Percentiles rank a stretch among this genome's conserved stretches.
phyloP scores from a whole-genome alignment of 1,140 invertebrate genomes.

The Dendroctonus valens region DNA sequence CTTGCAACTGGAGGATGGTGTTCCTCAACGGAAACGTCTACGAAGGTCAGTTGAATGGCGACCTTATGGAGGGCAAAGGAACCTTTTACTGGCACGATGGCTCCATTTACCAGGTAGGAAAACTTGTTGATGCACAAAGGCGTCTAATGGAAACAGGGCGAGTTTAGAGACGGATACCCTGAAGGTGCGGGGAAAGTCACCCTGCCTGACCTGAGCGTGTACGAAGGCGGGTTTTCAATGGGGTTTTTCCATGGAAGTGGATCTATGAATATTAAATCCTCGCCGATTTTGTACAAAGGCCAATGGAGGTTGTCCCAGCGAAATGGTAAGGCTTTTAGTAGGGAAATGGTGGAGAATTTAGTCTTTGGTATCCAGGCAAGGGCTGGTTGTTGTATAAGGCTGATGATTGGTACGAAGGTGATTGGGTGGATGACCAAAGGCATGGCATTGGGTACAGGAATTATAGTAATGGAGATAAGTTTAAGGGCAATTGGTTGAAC shows the following conservation, averaged over 20 bases:
- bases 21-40: constrained; percentile 44
- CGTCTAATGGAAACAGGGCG: constrained; percentile 50
- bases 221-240: constrained; percentile 56
- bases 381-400: constrained; percentile 48
- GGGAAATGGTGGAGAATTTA: not conserved
- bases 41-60: constrained; percentile 35
- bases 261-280: constrained; percentile 52
- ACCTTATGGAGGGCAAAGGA: constrained; percentile 51
- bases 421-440: constrained; percentile 51
- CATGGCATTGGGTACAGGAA: constrained; percentile 53
- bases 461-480: constrained; percentile 53
- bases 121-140: not conserved
- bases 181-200: constrained; percentile 55
- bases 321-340: constrained; percentile 47
- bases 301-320: constrained; percentile 55
- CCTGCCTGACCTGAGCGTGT: constrained; percentile 57
- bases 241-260: constrained; percentile 58
- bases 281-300: constrained; percentile 54
- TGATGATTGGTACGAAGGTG: constrained; percentile 48
- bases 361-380: constrained; percentile 39
- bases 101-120: constrained; percentile 53
- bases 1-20: constrained; percentile 29
- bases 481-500: constrained; percentile 56
- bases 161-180: constrained; percentile 57
- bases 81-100: constrained; percentile 57